Base-by-base conservation (phyloP, 2,888 invertebrate genomes). In the Ceratothoa steindachneri region DNA sequence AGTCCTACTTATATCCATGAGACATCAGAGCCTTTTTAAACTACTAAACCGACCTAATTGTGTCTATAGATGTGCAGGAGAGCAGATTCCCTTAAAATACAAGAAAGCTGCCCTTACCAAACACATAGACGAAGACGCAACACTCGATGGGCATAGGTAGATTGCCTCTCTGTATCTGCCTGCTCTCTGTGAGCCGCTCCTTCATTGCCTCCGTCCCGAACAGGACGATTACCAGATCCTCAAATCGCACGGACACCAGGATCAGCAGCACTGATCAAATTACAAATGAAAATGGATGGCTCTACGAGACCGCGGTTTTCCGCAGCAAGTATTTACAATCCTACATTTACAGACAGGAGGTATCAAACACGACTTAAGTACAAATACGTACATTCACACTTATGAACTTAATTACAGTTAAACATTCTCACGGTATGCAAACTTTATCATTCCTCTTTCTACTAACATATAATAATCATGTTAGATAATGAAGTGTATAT, bases 111-210 rank as follows among this genome's bases (percentile, higher is more conserved):
- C 41, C n/a, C 77, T 60, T 51, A 78, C 78, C 96, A 69, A 93
- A 83, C 3, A 97, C 93, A 84, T 93, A 97, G 68, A 93, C 83
- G 0, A 93, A 87, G 22, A 97, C 92, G 27, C 93, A 86, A 81
- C 91, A 86, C 84, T 97, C 97, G 65, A 96, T 87, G 67, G 90
- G 88, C 0, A 93, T 91, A 0, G 97, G 97, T 4, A 89, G 89
- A 73, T 92, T 91, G 2, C 97, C 97, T 74, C 97, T 87, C 82
- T 93, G 93, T 78, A 87, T 89, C 72, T 87, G 84, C 71, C 89
- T 86, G 82, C 89, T 88, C 81, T 90, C 89, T 74, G 87, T 87
- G 75, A 91, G 83, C 29, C 87, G 86, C 76, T 86, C 85, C 80
- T 87, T 88, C 89, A 90, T 90, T 82, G 87, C 86, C 69, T 90